phyloP scores from a whole-genome alignment of 2,888 invertebrate species.

The Ophioninae sp. region DNA sequence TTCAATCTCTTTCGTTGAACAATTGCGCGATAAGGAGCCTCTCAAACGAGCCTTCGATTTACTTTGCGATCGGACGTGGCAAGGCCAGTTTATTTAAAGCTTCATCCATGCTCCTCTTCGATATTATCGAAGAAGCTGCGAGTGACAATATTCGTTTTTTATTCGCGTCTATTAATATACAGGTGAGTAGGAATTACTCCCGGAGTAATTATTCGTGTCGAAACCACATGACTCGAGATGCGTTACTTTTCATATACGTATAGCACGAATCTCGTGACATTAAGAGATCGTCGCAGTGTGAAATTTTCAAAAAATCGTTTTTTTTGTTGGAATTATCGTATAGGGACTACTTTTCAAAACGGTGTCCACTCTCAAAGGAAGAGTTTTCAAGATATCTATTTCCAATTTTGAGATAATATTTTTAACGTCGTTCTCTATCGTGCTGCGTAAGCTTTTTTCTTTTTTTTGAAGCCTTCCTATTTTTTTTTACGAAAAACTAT shows the following conservation, averaged over 20 bases:
- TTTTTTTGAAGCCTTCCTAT: too few relatives aligned
- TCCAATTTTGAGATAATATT: too few relatives aligned
- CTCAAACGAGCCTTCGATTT: constrained; percentile 31
- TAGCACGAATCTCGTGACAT: background rate
- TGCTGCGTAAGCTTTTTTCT: too few relatives aligned
- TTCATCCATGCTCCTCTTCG: constrained; percentile 33
- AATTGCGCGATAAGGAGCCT: constrained; percentile 31
- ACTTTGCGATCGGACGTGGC: constrained; percentile 43
- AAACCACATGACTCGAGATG: constrained; percentile 33
- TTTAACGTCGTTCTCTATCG: too few relatives aligned
- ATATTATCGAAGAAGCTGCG: constrained; percentile 43
- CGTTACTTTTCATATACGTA: constrained; percentile 5
- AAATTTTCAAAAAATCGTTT: too few relatives aligned
- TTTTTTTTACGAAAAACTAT: too few relatives aligned
- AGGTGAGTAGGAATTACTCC: background rate
- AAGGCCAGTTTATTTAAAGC: constrained; percentile 55
- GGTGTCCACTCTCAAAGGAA: too few relatives aligned
- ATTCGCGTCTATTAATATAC: constrained; percentile 51
- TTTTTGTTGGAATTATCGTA: too few relatives aligned
- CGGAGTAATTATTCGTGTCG: constrained; percentile 41
- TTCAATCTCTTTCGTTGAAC: background rate
- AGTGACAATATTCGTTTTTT: constrained; percentile 14
- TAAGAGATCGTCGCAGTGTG: too few relatives aligned
- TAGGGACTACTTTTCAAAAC: too few relatives aligned
- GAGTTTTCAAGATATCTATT: too few relatives aligned